A percentile compares a stretch with the other conserved stretches of the same genome.
These are phyloP conservation scores for Dioctria rufipes DNA, from an alignment of 2,888 invertebrate genomes.

Conservation along the genomic window DNA sequence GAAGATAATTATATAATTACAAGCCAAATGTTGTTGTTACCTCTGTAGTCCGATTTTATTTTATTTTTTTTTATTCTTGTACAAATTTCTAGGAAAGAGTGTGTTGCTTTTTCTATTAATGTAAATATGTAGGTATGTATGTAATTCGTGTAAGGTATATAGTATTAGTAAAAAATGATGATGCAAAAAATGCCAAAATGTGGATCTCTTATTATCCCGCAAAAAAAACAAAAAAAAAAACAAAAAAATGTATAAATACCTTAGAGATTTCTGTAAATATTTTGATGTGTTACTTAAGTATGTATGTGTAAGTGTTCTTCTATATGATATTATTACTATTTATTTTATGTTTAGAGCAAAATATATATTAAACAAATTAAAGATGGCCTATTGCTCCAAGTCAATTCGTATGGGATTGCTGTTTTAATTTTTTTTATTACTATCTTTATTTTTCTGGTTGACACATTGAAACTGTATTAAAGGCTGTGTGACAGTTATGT, in stretches of 20 bases:
- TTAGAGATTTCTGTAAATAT: constrained; percentile 5
- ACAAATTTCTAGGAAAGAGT: constrained; percentile 15
- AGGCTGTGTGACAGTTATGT: background rate
- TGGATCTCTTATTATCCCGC: constrained; percentile 20
- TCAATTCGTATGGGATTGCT: background rate
- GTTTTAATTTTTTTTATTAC: background rate
- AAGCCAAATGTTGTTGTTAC: constrained; percentile 50
- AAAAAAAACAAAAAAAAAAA: background rate
- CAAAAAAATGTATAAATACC: constrained; percentile 6
- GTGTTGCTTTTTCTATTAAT: background rate
- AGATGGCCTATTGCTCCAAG: background rate
- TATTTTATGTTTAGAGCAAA: constrained; percentile 23
- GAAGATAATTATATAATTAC: constrained; percentile 48
- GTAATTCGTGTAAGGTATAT: constrained; percentile 4
- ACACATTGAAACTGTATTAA: background rate
- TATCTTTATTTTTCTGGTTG: no score
- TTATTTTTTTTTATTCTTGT: constrained; percentile 3
- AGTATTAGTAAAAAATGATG: constrained; percentile 1
- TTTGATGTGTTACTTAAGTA: background rate
- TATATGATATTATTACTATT: constrained; percentile 11
- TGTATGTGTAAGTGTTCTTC: constrained; percentile 2
- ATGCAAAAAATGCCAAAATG: constrained; percentile 37
- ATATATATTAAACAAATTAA: background rate
- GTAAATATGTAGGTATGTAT: constrained; percentile 23
- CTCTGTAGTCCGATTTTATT: constrained; percentile 10